Conservation (phyloP, 2,113 vertebrate species). For the Melospiza georgiana region DNA sequence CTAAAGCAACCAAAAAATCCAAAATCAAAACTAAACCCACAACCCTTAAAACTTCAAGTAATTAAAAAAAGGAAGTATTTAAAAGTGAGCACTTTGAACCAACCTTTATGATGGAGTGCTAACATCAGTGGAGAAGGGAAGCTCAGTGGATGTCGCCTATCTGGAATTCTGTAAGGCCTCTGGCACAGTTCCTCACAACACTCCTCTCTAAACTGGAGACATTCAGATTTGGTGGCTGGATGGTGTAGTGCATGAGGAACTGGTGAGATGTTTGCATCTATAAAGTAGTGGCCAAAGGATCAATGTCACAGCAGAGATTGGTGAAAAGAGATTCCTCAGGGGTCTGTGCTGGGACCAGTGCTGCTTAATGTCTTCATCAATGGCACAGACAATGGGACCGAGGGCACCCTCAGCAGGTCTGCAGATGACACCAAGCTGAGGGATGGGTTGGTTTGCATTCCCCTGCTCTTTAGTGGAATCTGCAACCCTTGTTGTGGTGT, state of each 20-base stretch:
- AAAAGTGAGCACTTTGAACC: background rate
- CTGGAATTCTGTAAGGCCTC: background rate
- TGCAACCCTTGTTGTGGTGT: accelerated
- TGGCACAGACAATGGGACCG: background rate
- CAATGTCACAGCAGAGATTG: accelerated
- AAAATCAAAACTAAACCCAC: background rate
- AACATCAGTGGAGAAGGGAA: background rate
- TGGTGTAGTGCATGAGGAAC: background rate
- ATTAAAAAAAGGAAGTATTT: background rate
- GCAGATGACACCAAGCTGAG: background rate
- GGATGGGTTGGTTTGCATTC: background rate
- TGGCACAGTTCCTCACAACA: background rate
- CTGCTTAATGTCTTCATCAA: background rate
- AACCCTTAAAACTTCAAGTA: background rate
- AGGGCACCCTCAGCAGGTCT: background rate
- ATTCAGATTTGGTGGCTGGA: background rate
- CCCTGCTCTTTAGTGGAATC: background rate
- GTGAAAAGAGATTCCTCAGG: background rate
- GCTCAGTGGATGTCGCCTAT: background rate
- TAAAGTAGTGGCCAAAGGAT: background rate
- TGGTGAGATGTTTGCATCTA: background rate
- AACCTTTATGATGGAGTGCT: background rate
- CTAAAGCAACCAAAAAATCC: background rate
- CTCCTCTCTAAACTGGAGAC: background rate
- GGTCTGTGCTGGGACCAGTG: background rate